Percentiles rank a stretch among this genome's conserved stretches.
Evolutionary conservation across 2,797 vertebrate species (phyloP).

Genomic region (Apogon hyalosoma): DNA sequence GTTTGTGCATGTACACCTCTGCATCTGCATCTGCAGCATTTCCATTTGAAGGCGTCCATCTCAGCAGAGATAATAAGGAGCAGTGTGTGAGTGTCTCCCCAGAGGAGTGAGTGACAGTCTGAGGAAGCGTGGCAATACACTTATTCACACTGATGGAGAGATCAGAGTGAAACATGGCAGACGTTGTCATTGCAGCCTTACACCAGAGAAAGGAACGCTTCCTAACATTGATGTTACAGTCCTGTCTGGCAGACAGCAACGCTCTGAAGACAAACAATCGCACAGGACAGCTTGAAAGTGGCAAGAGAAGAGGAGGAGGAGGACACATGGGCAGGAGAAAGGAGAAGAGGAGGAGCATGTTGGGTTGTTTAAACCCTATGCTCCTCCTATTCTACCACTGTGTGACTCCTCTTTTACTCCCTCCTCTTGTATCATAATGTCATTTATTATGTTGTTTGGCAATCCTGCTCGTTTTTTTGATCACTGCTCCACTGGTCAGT

Average conservation of each 20-base stretch:
- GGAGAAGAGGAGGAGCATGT: slow-evolving; percentile 9
- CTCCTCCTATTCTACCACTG: slow-evolving; percentile 21
- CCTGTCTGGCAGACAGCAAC: slow-evolving; percentile 64
- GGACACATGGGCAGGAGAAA: neutral
- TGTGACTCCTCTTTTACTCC: neutral
- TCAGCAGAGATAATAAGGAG: slow-evolving; percentile 71
- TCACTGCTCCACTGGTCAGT: too few species aligned
- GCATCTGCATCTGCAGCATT: slow-evolving; percentile 65
- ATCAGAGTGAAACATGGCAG: slow-evolving; percentile 84
- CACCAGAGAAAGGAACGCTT: slow-evolving; percentile 73
- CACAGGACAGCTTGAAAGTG: slow-evolving; percentile 53
- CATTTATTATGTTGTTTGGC: neutral
- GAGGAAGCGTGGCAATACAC: slow-evolving; percentile 70
- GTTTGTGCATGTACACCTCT: slow-evolving; percentile 37
- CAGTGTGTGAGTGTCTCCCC: slow-evolving; percentile 65
- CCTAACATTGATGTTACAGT: slow-evolving; percentile 66
- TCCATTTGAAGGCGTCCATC: slow-evolving; percentile 73
- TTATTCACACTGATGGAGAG: slow-evolving; percentile 84
- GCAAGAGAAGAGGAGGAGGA: slow-evolving; percentile 22
- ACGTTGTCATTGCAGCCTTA: slow-evolving; percentile 79
- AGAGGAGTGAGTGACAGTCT: slow-evolving; percentile 84
- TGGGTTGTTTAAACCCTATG: slow-evolving; percentile 11
- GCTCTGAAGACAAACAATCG: slow-evolving; percentile 63
- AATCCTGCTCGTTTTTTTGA: too few species aligned
- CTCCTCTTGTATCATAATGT: neutral